Conservation (phyloP, 35 echinoderm and acorn worm genomes). For the Lytechinus pictus region DNA sequence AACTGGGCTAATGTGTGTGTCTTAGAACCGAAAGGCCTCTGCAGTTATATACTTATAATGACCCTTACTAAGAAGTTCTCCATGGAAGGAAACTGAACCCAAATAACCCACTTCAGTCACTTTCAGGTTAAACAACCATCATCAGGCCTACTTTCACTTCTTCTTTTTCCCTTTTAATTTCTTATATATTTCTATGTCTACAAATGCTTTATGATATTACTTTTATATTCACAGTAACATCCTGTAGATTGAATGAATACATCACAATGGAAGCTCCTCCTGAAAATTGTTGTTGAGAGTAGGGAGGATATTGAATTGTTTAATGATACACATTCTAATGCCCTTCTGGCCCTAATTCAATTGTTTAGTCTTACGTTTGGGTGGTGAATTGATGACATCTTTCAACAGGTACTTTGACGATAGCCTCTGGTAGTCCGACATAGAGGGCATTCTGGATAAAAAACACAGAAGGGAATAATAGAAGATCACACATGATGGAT, state of each 20-base stretch:
- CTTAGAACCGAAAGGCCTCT: background rate
- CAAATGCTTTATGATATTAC: background rate
- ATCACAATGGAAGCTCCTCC: background rate
- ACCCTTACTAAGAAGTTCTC: background rate
- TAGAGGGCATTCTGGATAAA: constrained; percentile 81
- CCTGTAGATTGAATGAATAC: background rate
- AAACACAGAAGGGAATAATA: constrained; percentile 49
- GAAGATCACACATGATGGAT: background rate
- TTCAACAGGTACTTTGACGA: constrained; percentile 84
- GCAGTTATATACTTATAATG: background rate
- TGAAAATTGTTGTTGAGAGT: background rate
- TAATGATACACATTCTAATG: background rate
- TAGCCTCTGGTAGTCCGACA: constrained; percentile 70
- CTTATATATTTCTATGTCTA: background rate
- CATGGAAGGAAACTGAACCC: background rate
- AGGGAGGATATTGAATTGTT: background rate
- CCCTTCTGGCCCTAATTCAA: background rate
- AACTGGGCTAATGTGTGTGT: constrained; percentile 18
- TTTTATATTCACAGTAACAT: background rate
- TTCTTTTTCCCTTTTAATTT: background rate
- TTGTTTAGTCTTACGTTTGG: constrained; percentile 52
- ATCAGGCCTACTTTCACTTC: background rate
- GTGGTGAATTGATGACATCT: constrained; percentile 69
- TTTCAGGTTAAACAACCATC: background rate
- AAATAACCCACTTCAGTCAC: constrained; percentile 17